phyloP scores from a whole-genome alignment of 2,888 invertebrate genomes.

The Polietes domitor region DNA sequence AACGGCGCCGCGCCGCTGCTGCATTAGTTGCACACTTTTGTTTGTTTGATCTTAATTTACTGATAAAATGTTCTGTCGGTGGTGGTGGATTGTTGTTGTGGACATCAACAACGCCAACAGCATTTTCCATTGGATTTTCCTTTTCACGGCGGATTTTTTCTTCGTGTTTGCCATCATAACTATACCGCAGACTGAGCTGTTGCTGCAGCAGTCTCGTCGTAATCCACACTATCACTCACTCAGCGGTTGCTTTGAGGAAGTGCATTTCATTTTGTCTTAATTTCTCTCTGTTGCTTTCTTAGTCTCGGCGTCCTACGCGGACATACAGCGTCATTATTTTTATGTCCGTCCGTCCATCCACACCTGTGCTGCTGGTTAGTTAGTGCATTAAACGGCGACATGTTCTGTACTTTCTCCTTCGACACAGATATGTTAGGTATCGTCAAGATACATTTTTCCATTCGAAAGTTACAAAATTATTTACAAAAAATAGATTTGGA shows the following conservation, averaged over 20 bases:
- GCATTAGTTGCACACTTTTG: neutral
- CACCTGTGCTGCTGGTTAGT: neutral
- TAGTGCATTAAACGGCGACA: neutral
- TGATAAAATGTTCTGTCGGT: constrained; percentile 50
- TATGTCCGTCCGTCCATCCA: too few relatives aligned
- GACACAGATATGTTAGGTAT: too few relatives aligned
- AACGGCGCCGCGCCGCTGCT: neutral
- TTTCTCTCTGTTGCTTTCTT: neutral
- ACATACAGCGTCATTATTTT: neutral
- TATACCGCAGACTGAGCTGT: neutral
- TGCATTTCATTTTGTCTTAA: neutral
- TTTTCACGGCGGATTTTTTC: neutral
- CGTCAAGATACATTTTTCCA: too few relatives aligned
- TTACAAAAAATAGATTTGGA: too few relatives aligned
- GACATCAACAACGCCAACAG: constrained; percentile 28
- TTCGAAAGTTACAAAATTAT: too few relatives aligned
- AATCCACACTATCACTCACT: constrained; percentile 3
- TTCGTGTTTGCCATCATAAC: neutral
- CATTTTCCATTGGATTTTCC: constrained; percentile 25
- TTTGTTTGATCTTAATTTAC: constrained; percentile 53
- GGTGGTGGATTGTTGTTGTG: neutral
- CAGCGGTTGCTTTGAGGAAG: constrained; percentile 8
- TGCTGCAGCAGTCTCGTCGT: neutral
- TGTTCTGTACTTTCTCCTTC: neutral
- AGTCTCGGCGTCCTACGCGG: too few relatives aligned